These are phyloP conservation scores for Brachynemurus nebulosus DNA, from an alignment of 2,888 invertebrate genomes.

Conservation along the genomic window DNA sequence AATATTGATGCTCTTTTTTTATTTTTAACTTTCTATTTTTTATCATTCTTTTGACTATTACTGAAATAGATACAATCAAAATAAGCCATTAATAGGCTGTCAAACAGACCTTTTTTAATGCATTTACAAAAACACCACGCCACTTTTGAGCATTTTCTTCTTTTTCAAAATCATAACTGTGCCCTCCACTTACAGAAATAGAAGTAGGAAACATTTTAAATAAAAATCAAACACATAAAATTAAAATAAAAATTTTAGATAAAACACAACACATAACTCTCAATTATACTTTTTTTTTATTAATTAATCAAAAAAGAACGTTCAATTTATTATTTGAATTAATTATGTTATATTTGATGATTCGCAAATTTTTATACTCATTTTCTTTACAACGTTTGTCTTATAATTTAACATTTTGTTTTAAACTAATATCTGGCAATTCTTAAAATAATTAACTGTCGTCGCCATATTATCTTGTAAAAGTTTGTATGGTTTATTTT, in stretches of 20 bases:
- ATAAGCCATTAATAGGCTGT: constrained; percentile 6
- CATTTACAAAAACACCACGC: constrained; percentile 78
- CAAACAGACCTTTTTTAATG: constrained; percentile 66
- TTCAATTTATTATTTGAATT: neutral
- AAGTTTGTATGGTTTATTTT: too few species aligned
- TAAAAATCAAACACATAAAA: constrained; percentile 7
- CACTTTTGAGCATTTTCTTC: constrained; percentile 83
- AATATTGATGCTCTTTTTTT: constrained; percentile 2
- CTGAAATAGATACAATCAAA: too few species aligned
- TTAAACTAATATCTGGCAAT: neutral
- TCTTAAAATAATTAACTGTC: neutral
- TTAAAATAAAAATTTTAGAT: constrained; percentile 2
- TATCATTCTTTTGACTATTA: too few species aligned
- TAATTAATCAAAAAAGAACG: neutral
- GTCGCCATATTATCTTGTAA: constrained; percentile 3
- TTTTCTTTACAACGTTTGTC: neutral
- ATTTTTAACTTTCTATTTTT: too few species aligned
- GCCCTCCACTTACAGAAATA: constrained; percentile 34
- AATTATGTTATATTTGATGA: constrained; percentile 7
- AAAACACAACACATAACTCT: neutral
- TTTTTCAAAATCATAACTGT: constrained; percentile 70
- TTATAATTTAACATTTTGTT: neutral
- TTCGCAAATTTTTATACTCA: neutral
- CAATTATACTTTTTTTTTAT: neutral
- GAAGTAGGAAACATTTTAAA: constrained; percentile 25